A percentile compares a stretch with the other conserved stretches of the same genome.
Conservation (phyloP, 2,113 vertebrate genomes). For the Ptyas mucosa region DNA sequence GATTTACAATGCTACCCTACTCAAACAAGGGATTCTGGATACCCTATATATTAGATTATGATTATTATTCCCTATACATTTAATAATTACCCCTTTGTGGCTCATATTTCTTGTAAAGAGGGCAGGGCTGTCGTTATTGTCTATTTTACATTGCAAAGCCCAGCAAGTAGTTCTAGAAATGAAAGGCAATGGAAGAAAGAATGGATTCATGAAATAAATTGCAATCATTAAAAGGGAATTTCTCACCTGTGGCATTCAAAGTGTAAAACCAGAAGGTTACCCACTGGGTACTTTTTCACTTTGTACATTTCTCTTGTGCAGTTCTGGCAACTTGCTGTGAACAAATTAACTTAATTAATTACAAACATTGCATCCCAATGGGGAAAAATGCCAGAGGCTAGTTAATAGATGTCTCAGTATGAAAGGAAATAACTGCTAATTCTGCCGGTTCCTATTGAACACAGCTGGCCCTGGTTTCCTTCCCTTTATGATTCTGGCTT, state of each 20-base stretch:
- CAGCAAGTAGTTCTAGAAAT: not conserved
- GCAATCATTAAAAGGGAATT: conserved; percentile 17
- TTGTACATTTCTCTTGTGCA: conserved; percentile 14
- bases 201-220: not conserved
- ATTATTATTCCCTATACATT: not conserved
- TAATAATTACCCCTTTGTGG: not conserved
- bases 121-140: not conserved
- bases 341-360: conserved; percentile 51
- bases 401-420: conserved; percentile 11
- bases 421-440: conserved; percentile 37
- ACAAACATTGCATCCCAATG: conserved; percentile 10
- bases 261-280: conserved; percentile 25
- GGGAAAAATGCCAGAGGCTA: conserved; percentile 33
- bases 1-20: not conserved
- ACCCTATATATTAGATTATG: not conserved
- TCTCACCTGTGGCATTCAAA: not conserved
- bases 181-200: not conserved
- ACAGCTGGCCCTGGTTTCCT: not conserved
- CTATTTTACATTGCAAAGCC: not conserved
- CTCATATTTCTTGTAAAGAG: not conserved
- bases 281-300: conserved; percentile 9
- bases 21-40: not conserved
- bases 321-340: conserved; percentile 29
- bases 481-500: conserved; percentile 6
- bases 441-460: conserved; percentile 22